Evolutionary conservation across 2,797 vertebrate species (phyloP).

Genomic region (Rhabdophis nuchalis): DNA sequence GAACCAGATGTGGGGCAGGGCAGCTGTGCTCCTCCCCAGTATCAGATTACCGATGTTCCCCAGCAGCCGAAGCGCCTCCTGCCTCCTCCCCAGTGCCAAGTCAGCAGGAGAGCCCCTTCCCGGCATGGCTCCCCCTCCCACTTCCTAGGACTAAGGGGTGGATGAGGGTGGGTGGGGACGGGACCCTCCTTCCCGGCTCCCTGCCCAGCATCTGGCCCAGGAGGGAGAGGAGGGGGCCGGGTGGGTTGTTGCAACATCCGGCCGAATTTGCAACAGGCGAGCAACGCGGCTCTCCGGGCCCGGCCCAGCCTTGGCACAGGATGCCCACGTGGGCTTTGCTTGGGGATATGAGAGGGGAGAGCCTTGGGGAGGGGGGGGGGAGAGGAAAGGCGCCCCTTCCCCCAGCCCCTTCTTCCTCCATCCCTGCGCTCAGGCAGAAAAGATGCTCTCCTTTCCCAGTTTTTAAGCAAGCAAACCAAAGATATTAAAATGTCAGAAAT

Average conservation of each 20-base stretch:
- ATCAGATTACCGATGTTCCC: not conserved
- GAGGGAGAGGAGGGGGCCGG: not conserved
- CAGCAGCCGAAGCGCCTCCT: not conserved
- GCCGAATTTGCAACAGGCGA: not conserved
- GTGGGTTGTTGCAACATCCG: not conserved
- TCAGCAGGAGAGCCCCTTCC: not conserved
- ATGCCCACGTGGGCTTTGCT: not conserved
- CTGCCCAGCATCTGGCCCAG: not conserved
- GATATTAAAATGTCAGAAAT: not conserved
- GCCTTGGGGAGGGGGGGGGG: not conserved
- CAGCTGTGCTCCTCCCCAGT: not conserved
- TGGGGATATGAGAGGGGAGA: not conserved
- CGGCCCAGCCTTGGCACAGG: not conserved
- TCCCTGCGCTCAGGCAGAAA: not conserved
- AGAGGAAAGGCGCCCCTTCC: not conserved
- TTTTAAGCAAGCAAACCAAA: not conserved
- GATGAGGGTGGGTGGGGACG: not conserved
- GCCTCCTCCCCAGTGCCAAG: not conserved
- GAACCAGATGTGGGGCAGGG: not conserved
- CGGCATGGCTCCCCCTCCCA: not conserved
- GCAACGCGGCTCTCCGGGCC: not conserved
- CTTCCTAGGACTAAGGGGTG: not conserved
- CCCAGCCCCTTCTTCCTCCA: not conserved
- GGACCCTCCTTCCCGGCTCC: not conserved
- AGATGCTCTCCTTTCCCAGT: not conserved